phyloP scores from a whole-genome alignment of 2,888 invertebrate genomes.

The Masnerella sp. region DNA sequence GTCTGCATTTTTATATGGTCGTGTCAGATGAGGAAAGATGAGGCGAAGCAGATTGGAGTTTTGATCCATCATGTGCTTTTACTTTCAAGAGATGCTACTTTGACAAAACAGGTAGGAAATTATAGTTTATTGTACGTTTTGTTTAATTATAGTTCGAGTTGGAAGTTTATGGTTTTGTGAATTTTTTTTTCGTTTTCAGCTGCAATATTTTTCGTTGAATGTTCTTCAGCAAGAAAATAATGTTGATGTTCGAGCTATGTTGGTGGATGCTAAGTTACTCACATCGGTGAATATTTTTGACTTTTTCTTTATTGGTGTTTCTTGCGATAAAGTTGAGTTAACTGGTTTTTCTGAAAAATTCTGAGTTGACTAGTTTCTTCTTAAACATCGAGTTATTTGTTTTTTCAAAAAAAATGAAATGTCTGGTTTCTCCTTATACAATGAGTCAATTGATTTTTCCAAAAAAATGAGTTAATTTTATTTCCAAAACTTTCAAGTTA shows the following conservation, averaged over 20 bases:
- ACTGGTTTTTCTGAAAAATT: too few relatives aligned
- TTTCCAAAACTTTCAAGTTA: too few relatives aligned
- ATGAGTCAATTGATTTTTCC: too few relatives aligned
- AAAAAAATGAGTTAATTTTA: too few relatives aligned
- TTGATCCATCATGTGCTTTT: conserved; percentile 66
- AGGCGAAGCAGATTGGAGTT: conserved; percentile 63
- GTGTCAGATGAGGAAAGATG: conserved; percentile 65
- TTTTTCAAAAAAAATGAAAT: too few relatives aligned
- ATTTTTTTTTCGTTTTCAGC: conserved; percentile 58
- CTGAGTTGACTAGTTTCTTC: too few relatives aligned
- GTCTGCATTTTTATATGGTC: conserved; percentile 64
- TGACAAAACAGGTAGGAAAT: conserved; percentile 65
- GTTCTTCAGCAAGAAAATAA: conserved; percentile 65
- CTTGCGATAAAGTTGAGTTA: not conserved
- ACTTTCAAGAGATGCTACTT: conserved; percentile 59
- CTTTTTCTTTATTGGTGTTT: not conserved
- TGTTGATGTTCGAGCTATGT: conserved; percentile 63
- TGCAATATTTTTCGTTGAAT: conserved; percentile 67
- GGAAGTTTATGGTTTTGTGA: too few relatives aligned
- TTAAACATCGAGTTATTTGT: too few relatives aligned
- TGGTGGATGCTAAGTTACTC: conserved; percentile 65
- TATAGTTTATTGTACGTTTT: not conserved
- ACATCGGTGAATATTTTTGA: conserved; percentile 60
- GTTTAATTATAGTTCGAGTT: too few relatives aligned
- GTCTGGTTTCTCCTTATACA: too few relatives aligned